Base-by-base conservation (phyloP, 2,888 invertebrate species). In the Eueremaeus valkanovi region DNA sequence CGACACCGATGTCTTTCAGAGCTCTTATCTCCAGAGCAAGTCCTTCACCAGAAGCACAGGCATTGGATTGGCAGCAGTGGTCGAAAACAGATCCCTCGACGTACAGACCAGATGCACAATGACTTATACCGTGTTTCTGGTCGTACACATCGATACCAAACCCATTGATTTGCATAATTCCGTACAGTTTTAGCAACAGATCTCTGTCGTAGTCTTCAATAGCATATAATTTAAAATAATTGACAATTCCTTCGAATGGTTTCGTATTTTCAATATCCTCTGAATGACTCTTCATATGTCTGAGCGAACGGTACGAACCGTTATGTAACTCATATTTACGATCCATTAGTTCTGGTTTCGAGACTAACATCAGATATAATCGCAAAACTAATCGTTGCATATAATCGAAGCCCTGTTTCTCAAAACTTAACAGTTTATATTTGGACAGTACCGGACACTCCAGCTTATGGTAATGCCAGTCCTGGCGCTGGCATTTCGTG, bases 21-120 rank as follows among this genome's bases (percentile, higher is more conserved):
- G 75, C 75, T 27, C 72, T 40, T 13, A 75, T 72, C 51, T 75
- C 75, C 2, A 75, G 58, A 27, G 40, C 27, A 6, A 75, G 21
- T 40, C 72, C 72, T 18, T 75, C 75, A 11, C 75, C 75, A 9
- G 72, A 72, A 58, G 75, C 75, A 45, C 58, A 51, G 8, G 75
- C 75, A 33, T 75, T 75, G 11, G 75, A 40, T 1, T 58, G 40
- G 58, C 75, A 75, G 66, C 58, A 40, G 24, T 75, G 75, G 42
- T 75, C 75, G 58, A 75, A 75, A 0, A 75, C 75, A 11, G 75
- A 75, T 11, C 55, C 72, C n/a, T 75, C 75, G 1, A 75, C 33
- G 33, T 75, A 75, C 1, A 75, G 75, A 31, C 72, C 75, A 18
- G 72, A 72, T 8, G 72, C 75, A 27, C 72, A 36, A n/a, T 75